Conservation (phyloP, 92 coral and sea anemone genomes). For the Parazoanthus atlanticus region DNA sequence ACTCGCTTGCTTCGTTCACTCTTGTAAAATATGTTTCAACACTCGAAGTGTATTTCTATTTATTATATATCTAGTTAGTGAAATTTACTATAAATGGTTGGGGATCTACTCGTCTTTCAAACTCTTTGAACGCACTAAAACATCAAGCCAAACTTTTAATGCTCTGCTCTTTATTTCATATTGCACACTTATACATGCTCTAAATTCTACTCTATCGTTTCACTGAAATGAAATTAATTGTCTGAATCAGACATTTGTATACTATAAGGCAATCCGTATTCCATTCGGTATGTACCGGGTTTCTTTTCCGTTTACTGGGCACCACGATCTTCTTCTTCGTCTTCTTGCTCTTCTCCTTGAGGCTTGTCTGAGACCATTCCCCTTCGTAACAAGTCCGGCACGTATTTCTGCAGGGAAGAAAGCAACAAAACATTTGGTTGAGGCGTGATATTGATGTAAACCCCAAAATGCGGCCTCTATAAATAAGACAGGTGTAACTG, state of each 20-base stretch:
- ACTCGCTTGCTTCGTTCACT: no score
- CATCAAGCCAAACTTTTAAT: slow-evolving; percentile 11
- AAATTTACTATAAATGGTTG: no score
- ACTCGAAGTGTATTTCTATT: no score
- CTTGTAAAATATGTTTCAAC: no score
- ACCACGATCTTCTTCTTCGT: neutral
- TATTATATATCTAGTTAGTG: no score
- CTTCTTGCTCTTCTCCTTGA: neutral
- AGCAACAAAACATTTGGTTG: neutral
- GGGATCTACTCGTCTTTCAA: neutral
- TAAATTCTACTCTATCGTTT: slow-evolving; percentile 37
- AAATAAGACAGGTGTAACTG: neutral
- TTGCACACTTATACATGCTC: slow-evolving; percentile 39
- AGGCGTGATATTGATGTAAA: neutral
- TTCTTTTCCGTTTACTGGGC: neutral
- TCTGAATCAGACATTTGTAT: slow-evolving; percentile 26
- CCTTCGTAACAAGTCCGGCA: slow-evolving; percentile 27
- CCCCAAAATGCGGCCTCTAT: neutral
- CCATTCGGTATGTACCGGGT: neutral
- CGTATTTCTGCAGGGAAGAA: slow-evolving; percentile 11
- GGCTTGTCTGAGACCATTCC: neutral
- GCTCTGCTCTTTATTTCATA: slow-evolving; percentile 34
- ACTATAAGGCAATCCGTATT: neutral
- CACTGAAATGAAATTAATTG: slow-evolving; percentile 32
- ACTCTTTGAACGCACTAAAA: neutral